These are phyloP conservation scores for Pantelozetes paolii DNA, from an alignment of 2,888 invertebrate genomes.

Conservation along the genomic window DNA sequence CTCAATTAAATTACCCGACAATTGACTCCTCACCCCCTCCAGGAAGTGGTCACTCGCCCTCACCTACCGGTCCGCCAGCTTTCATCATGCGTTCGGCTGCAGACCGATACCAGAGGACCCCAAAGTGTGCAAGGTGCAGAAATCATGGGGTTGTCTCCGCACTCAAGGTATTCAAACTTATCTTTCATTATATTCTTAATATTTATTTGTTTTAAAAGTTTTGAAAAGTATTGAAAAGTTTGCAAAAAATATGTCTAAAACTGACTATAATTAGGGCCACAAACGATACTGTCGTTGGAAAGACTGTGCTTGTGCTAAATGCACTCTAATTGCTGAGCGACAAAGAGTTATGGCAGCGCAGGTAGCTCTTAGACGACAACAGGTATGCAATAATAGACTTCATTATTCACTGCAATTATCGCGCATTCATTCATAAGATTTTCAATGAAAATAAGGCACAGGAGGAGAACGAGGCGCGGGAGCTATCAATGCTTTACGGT, in stretches of 20 bases:
- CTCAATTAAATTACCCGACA: background rate
- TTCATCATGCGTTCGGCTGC: constrained; percentile 48
- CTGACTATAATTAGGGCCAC: constrained; percentile 61
- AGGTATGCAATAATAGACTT: constrained; percentile 46
- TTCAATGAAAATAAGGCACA: constrained; percentile 62
- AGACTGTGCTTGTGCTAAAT: constrained; percentile 96
- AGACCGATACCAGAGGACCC: constrained; percentile 90
- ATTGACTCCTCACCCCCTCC: constrained; percentile 18
- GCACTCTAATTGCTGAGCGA: constrained; percentile 93
- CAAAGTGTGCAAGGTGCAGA: constrained; percentile 93
- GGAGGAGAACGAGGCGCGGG: constrained; percentile 94
- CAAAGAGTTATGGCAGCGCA: constrained; percentile 98
- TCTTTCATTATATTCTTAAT: background rate
- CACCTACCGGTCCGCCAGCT: constrained; percentile 37
- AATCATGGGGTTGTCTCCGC: constrained; percentile 97
- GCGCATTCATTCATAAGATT: too few relatives aligned
- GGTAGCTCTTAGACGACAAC: constrained; percentile 59
- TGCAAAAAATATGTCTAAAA: too few relatives aligned
- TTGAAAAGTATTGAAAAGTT: background rate
- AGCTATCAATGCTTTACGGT: constrained; percentile 77
- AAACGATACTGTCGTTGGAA: constrained; percentile 91
- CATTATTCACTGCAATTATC: too few relatives aligned
- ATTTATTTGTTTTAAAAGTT: too few relatives aligned
- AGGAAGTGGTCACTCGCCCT: background rate
- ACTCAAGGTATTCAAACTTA: constrained; percentile 64